phyloP scores from a whole-genome alignment of 1,140 invertebrate genomes.

The Drosophila sp. region DNA sequence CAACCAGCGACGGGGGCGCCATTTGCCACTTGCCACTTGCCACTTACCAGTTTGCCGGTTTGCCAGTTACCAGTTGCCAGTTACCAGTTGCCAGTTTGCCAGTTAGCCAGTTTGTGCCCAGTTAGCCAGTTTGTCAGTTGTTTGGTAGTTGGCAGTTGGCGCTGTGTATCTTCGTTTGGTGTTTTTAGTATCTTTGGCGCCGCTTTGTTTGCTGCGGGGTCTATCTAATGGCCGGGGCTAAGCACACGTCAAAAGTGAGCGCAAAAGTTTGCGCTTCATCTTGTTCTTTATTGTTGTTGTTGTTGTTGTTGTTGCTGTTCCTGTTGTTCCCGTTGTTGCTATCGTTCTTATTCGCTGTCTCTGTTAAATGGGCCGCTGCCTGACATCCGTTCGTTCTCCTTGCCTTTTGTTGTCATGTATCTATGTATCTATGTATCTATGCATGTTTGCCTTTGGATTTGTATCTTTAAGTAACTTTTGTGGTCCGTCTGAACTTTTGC shows the following conservation, averaged over 20 bases:
- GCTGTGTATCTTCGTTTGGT: conserved; percentile 19
- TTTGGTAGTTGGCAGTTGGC: conserved; percentile 7
- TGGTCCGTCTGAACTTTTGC: conserved; percentile 26
- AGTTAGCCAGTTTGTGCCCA: not conserved
- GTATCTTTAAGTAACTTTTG: conserved; percentile 50
- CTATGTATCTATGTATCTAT: too few species aligned
- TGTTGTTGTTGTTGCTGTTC: conserved; percentile 34
- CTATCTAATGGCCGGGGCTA: conserved; percentile 47
- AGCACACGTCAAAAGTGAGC: conserved; percentile 77
- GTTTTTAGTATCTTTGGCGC: conserved; percentile 43
- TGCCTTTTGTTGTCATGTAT: conserved; percentile 32
- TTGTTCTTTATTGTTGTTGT: conserved; percentile 50
- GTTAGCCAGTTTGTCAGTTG: conserved; percentile 15
- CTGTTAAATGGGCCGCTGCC: conserved; percentile 40
- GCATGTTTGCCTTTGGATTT: conserved; percentile 35
- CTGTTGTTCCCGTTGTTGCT: conserved; percentile 16
- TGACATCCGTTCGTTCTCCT: conserved; percentile 34
- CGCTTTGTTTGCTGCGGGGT: conserved; percentile 42
- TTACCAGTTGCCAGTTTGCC: conserved; percentile 10
- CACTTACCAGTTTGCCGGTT: conserved; percentile 6
- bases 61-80: conserved; percentile 6
- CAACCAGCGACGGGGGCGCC: conserved; percentile 11
- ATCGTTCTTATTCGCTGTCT: conserved; percentile 11
- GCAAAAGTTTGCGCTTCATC: conserved; percentile 68
- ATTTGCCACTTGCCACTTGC: conserved; percentile 27